A percentile compares a stretch with the other conserved stretches of the same genome.
phyloP scores from a whole-genome alignment of 1,140 invertebrate species.

The Pollicipes pollicipes region DNA sequence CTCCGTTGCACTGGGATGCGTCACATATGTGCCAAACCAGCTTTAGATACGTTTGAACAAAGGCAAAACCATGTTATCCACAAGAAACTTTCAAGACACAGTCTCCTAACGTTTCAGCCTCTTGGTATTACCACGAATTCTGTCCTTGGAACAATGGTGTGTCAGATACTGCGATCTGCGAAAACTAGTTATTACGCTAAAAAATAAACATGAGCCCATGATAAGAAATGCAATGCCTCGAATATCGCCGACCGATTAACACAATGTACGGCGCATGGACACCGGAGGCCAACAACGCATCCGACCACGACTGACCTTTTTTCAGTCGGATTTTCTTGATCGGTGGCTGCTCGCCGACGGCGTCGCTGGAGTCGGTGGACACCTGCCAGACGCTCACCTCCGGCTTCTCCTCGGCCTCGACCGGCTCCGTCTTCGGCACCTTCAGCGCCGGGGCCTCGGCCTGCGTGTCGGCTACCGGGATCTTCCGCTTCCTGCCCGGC shows the following conservation, averaged over 20 bases:
- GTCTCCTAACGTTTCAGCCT: too few relatives aligned
- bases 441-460: neutral
- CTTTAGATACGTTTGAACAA: too few relatives aligned
- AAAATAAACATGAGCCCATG: neutral
- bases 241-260: neutral
- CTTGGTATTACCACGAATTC: neutral
- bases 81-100: too few relatives aligned
- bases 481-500: too few relatives aligned
- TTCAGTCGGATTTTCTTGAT: neutral
- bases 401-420: neutral
- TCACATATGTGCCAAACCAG: too few relatives aligned
- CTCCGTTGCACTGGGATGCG: too few relatives aligned
- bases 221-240: neutral
- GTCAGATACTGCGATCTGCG: neutral
- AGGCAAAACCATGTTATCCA: too few relatives aligned
- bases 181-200: neutral
- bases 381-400: neutral
- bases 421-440: neutral
- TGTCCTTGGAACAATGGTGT: neutral
- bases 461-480: neutral
- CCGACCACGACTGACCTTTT: neutral
- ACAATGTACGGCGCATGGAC: too few relatives aligned
- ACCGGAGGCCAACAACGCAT: too few relatives aligned
- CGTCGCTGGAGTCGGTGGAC: neutral
- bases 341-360: neutral